phyloP scores from a whole-genome alignment of 2,888 invertebrate genomes.

The Tipula lateralis region DNA sequence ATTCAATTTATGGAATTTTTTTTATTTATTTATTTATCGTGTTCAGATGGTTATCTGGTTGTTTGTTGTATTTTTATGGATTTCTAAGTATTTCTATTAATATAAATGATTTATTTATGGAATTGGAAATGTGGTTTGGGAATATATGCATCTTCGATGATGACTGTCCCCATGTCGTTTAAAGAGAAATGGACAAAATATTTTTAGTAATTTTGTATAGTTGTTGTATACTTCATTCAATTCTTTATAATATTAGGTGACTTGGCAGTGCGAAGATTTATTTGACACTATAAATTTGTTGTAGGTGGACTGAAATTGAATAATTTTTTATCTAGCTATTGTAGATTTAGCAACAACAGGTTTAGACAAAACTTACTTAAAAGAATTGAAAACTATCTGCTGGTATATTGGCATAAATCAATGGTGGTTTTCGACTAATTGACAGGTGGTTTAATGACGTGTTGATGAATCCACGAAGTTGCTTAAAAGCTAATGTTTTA shows the following conservation, averaged over 20 bases:
- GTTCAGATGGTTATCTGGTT: slow-evolving; percentile 19
- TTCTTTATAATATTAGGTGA: background rate
- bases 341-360: background rate
- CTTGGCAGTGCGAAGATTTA: background rate
- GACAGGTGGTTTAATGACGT: no score
- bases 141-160: background rate
- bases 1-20: slow-evolving; percentile 19
- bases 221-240: background rate
- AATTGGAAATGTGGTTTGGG: background rate
- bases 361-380: background rate
- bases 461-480: no score
- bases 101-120: slow-evolving; percentile 11
- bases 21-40: background rate
- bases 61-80: slow-evolving; percentile 19
- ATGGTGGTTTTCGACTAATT: no score
- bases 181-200: slow-evolving; percentile 7
- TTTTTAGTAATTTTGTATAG: background rate
- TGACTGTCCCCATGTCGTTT: background rate
- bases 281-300: background rate
- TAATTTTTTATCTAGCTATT: background rate
- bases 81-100: slow-evolving; percentile 19
- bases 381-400: background rate
- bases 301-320: background rate
- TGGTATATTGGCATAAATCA: background rate
- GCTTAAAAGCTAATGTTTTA: no score